Evolutionary conservation across 2,797 vertebrate species (phyloP), one percentile per base, ranked within the genome.

Genomic region (Gymnopithys bicolor): DNA sequence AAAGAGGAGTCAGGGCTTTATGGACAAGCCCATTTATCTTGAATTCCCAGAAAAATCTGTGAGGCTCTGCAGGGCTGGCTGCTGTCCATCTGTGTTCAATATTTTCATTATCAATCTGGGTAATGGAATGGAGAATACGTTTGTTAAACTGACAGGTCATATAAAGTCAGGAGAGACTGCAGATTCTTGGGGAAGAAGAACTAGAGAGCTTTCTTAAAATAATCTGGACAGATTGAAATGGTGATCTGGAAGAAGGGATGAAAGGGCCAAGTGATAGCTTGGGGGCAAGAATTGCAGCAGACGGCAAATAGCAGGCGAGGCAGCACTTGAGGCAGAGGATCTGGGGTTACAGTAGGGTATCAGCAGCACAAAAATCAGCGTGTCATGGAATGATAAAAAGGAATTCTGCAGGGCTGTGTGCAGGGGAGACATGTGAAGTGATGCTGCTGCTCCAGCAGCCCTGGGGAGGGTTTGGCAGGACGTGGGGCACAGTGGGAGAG

Each of bases 141-240:
- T 92, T 92, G 89, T 95, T 96, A 93, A 87, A 89, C 82, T 94
- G 94, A 88, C 96, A 94, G 94, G 94, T 85, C 88, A 87, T 91
- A 68, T 8, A 32, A 74, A 92, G 87, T 64, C 5, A 0, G 60
- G 68, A 77, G 84, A 53, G 53, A 45, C 79, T 94, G 89, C 76
- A 74, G 84, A 85, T 89, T 86, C 89, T 35, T 4, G 24, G 53
- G 79, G 76, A 85, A 74, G 46, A 56, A 60, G 41, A 39, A 85
- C 11, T 64, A 58, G 89, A 80, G 46, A 0, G 0, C 17, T 43
- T 60, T 49, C 68, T 87, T 75, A 64, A 92, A 81, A 88, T 91
- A 89, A 92, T 71, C 62, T 60, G 37, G 49, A 6, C 81, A 92
- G 75, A 56, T 35, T 77, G 84, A 77, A 91, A 83, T 33, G 71